Evolutionary conservation across 2,113 vertebrate genomes (phyloP).

Genomic region (Cheilinus undulatus): DNA sequence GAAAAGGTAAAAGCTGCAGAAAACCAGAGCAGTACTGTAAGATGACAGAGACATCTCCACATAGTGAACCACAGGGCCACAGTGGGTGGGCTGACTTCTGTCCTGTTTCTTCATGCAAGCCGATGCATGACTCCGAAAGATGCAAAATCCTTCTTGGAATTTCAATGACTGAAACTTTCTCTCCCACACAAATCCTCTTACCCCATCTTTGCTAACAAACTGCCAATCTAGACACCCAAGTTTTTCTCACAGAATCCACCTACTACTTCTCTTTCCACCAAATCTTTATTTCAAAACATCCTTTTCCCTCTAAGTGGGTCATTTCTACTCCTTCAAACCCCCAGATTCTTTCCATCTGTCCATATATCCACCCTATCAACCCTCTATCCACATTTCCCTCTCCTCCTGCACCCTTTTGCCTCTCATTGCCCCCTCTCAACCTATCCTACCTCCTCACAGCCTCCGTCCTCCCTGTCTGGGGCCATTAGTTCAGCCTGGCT

Average conservation of each 20-base stretch:
- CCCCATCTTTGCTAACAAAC: conserved; percentile 25
- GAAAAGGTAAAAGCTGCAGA: conserved; percentile 11
- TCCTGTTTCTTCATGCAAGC: conserved; percentile 36
- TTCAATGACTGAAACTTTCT: conserved; percentile 58
- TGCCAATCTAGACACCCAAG: conserved; percentile 14
- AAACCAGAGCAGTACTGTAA: conserved; percentile 12
- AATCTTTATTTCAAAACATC: not conserved
- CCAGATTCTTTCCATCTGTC: not conserved
- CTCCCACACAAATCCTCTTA: conserved; percentile 39
- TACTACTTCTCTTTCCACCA: not conserved
- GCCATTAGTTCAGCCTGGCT: conserved; percentile 74
- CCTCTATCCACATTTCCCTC: not conserved
- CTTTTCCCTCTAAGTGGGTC: not conserved
- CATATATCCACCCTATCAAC: not conserved
- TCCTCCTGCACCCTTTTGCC: not conserved
- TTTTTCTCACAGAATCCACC: not conserved
- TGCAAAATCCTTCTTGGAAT: conserved; percentile 41
- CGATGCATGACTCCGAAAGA: conserved; percentile 24
- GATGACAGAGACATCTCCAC: conserved; percentile 20
- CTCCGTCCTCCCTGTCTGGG: conserved; percentile 69
- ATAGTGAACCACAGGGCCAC: conserved; percentile 18
- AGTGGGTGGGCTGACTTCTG: conserved; percentile 30
- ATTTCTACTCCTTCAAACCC: not conserved
- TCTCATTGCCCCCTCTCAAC: conserved; percentile 24
- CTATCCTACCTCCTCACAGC: conserved; percentile 47